Evolutionary conservation across 2,888 invertebrate genomes (phyloP), one percentile per base, ranked within the genome.

Genomic region (Mimas tiliae): DNA sequence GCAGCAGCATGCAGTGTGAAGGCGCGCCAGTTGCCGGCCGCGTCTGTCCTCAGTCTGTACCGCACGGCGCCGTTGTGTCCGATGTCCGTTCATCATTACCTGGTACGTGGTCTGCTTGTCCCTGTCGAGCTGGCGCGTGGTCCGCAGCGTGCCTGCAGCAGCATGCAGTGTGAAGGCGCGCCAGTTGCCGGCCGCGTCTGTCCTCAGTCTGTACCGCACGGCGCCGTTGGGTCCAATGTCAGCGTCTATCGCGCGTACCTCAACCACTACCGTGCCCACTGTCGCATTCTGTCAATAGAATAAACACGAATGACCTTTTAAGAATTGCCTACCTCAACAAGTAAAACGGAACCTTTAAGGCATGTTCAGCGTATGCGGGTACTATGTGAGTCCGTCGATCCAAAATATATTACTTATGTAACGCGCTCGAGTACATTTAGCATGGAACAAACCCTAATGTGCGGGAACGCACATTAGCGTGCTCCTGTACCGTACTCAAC

Each of bases 141-240:
- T 95, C 27, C 96, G 95, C 69, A 99, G 94, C 14, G 96, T 94
- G 0, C 98, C 99, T 9, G 96, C 96, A 33, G 95, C 95, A 7
- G 96, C 95, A 84, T 98, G 96, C 70, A 99, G 95, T 66, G 95
- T 91, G 89, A 99, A 99, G 34, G 96, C 95, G 74, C 96, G 95
- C 95, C 96, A 97, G 76, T 97, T 97, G 1, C 97, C 97, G 69
- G 95, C 95, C 16, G 96, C 95, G 90, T 98, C 97, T n/a, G 96
- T 95, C 75, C 96, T 95, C 62, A 98, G 88, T 9, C 97, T 94
- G 90, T 98, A 99, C 21, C 97, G 94, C 8, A 99, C 97, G n/a
- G 97, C 96, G 0, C 98, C 98, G 89, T 99, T 99, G 14, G 95
- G 94, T 0, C 98, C 99, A 62, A 96, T 96, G 83, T 99, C 99